Conservation (phyloP, 1,140 invertebrate genomes). For the Carposina sasakii region DNA sequence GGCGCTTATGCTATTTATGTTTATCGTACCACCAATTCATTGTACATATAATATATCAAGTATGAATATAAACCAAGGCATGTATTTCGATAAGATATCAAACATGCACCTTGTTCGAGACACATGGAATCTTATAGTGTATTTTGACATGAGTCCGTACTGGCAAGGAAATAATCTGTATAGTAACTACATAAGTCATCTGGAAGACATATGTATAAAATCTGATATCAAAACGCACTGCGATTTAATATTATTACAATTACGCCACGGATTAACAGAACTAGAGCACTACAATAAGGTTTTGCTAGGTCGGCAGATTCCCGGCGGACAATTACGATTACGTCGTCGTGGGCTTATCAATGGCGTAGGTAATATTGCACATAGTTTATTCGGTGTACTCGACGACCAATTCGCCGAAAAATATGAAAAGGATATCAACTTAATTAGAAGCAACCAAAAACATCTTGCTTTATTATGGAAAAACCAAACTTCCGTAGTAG, state of each 20-base stretch:
- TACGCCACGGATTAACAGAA: conserved; percentile 19
- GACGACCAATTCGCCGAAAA: conserved; percentile 13
- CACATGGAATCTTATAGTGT: conserved; percentile 25
- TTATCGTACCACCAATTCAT: background rate
- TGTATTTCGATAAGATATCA: conserved; percentile 19
- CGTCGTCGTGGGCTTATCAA: conserved; percentile 20
- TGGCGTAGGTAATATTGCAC: conserved; percentile 21
- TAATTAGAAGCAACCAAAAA: conserved; percentile 11
- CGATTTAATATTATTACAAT: conserved; percentile 11
- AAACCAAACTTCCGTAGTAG: conserved; percentile 8
- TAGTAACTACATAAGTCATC: conserved; percentile 4
- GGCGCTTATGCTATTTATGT: background rate
- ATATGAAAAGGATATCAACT: conserved; percentile 12
- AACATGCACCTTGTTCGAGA: conserved; percentile 22
- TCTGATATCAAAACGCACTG: conserved; percentile 1
- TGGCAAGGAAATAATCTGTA: conserved; percentile 12
- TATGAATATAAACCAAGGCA: background rate
- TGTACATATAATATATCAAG: background rate
- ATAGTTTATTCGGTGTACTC: conserved; percentile 15
- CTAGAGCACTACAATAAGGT: conserved; percentile 19
- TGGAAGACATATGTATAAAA: background rate
- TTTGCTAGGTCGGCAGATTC: conserved; percentile 9
- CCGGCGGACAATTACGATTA: background rate
- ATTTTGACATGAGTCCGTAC: conserved; percentile 23
- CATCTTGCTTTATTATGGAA: conserved; percentile 11